Evolutionary conservation across 2,888 invertebrate genomes (phyloP).

Genomic region (Caenorhabditis parvicauda): DNA sequence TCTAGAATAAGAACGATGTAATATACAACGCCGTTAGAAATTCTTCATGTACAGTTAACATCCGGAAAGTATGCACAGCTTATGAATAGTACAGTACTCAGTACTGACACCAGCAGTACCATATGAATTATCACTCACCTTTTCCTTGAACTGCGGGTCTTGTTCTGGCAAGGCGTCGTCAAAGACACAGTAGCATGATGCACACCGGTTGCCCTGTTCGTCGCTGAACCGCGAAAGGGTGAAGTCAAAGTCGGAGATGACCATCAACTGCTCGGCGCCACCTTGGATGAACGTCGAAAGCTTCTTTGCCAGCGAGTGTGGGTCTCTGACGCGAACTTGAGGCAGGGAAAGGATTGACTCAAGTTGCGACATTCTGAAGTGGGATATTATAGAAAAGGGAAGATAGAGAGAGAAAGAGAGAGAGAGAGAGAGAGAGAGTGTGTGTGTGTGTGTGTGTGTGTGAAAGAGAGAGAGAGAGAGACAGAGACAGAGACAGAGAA

Average conservation of each 20-base stretch:
- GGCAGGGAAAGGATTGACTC: conserved; percentile 16
- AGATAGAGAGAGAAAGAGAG: too few relatives aligned
- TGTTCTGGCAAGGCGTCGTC: conserved; percentile 43
- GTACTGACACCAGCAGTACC: too few relatives aligned
- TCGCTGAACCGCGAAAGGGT: conserved; percentile 53
- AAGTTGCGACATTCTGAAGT: conserved; percentile 11
- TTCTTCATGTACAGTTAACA: too few relatives aligned
- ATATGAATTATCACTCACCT: conserved; percentile 1
- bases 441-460: too few relatives aligned
- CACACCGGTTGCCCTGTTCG: conserved; percentile 46
- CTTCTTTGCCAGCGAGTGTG: conserved; percentile 17
- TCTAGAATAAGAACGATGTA: too few relatives aligned
- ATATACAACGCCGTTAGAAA: too few relatives aligned
- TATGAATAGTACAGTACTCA: too few relatives aligned
- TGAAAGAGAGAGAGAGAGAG: too few relatives aligned
- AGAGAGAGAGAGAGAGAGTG: too few relatives aligned
- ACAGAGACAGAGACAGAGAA: too few relatives aligned
- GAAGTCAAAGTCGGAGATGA: conserved; percentile 62
- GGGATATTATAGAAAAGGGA: too few relatives aligned
- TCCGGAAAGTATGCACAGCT: too few relatives aligned
- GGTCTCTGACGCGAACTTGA: conserved; percentile 32
- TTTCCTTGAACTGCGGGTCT: conserved; percentile 22
- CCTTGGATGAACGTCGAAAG: conserved; percentile 24
- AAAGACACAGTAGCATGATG: conserved; percentile 61
- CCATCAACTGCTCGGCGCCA: conserved; percentile 34